A percentile compares a stretch with the other conserved stretches of the same genome.
phyloP scores from a whole-genome alignment of 2,113 vertebrate genomes.

The Mandrillus leucophaeus region DNA sequence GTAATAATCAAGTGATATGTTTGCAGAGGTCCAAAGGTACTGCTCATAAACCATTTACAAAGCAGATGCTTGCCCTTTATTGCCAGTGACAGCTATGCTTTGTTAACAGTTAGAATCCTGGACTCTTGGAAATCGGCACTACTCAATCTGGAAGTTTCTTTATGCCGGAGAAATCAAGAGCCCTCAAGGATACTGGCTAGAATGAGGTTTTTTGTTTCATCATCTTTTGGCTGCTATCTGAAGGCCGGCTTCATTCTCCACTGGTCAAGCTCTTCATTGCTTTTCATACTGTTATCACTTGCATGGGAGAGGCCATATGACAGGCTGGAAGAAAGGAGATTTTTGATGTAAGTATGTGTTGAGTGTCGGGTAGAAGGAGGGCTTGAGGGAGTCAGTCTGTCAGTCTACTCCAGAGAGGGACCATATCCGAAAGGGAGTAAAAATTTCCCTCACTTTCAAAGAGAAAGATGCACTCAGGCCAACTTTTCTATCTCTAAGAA shows the following conservation, averaged over 20 bases:
- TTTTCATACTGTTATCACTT: background rate
- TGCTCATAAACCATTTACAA: background rate
- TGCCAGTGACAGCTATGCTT: background rate
- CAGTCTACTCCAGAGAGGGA: background rate
- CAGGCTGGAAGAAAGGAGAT: background rate
- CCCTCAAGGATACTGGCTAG: background rate
- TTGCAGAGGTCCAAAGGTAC: background rate
- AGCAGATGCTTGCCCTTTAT: background rate
- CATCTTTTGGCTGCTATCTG: background rate
- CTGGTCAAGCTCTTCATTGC: background rate
- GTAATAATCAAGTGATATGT: background rate
- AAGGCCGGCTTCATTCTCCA: background rate
- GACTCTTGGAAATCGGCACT: conserved; percentile 14
- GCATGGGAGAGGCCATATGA: background rate
- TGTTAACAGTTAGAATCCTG: background rate
- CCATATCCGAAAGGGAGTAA: background rate
- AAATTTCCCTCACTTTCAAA: background rate
- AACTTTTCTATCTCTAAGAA: background rate
- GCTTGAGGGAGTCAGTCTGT: background rate
- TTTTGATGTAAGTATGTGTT: background rate
- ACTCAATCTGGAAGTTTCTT: background rate
- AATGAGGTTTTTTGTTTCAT: background rate
- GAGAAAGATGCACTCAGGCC: background rate
- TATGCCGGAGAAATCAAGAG: background rate
- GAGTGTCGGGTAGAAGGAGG: background rate